Percentiles rank a stretch among this genome's conserved stretches.
phyloP scores from a whole-genome alignment of 2,797 vertebrate genomes.

The Lacerta bilineata region DNA sequence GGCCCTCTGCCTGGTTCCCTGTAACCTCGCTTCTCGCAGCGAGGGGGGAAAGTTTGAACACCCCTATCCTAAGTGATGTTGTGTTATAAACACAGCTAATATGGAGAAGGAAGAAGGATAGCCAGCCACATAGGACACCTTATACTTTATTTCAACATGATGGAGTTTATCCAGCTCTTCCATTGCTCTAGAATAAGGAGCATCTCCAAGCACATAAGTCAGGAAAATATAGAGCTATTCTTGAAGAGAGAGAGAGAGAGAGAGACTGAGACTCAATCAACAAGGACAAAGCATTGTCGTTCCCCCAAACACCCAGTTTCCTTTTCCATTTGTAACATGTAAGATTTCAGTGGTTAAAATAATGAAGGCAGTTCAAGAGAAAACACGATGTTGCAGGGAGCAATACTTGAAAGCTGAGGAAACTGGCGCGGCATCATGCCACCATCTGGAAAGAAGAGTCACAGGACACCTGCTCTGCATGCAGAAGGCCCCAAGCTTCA shows the following conservation, averaged over 20 bases:
- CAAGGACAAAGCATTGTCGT: too few relatives aligned
- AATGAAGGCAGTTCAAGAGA: too few relatives aligned
- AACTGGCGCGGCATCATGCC: background rate
- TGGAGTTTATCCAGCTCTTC: background rate
- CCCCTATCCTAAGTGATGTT: too few relatives aligned
- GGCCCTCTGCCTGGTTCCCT: too few relatives aligned
- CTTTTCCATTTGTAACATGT: background rate
- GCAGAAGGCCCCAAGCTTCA: background rate
- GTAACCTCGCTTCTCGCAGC: too few relatives aligned
- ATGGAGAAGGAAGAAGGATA: too few relatives aligned
- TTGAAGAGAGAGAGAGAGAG: background rate
- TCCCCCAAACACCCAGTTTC: background rate
- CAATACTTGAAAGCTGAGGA: background rate
- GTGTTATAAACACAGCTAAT: too few relatives aligned
- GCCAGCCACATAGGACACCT: background rate
- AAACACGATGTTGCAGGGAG: background rate
- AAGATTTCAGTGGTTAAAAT: conserved; percentile 11
- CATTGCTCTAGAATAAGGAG: background rate
- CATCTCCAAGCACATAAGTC: rapidly evolving
- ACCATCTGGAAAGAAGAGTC: background rate
- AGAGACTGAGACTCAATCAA: background rate
- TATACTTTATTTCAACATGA: background rate
- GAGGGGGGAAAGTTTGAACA: too few relatives aligned
- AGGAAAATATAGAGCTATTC: background rate
- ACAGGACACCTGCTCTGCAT: background rate